Evolutionary conservation across 2,797 vertebrate species (phyloP), one percentile per base, ranked within the genome.

Genomic region (Podargus strigoides): DNA sequence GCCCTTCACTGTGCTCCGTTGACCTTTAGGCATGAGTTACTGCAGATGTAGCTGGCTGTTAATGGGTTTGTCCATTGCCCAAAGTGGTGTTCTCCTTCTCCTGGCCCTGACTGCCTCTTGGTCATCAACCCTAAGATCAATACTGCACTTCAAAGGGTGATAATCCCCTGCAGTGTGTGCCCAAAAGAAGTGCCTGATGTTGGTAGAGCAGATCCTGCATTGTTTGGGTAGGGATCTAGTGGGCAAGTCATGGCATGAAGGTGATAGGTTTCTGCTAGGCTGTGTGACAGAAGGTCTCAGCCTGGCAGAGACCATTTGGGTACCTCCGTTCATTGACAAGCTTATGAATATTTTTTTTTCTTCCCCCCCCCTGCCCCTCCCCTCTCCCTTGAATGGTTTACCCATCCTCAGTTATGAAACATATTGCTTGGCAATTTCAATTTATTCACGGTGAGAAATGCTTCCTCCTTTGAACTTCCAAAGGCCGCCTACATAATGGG

Each of bases 381-480:
- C 3, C 8, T 14, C 16, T 41, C 23, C 36, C 26, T 59, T 22
- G 70, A 81, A 36, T 91, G 26, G 11, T 79, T 96, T 79, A 52
- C 42, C 47, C 47, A 39, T 91, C 55, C 36, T 84, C 24, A 23
- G 63, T 84, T 93, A 59, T 39, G 56, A 93, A 93, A 88, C 6
- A 4, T 63, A 87, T 15, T 84, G 44, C 73, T 88, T 94, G 89
- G 56, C 79, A 94, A 53, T 95, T 95, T 63, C 76, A 70, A 14
- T 94, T 94, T 93, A 90, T 88, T 91, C 63, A 12, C 39, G 18
- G 37, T 85, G 77, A 94, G 87, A 95, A 93, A 82, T 82, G 63
- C 74, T 93, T 94, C 70, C 41, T 91, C n/a, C 94, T 96, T 94
- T 97, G 95, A 94, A 94, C 85, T 94, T 91, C 85, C 67, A 93